Base-by-base conservation (phyloP, 2,113 vertebrate species). In the Triplophysa dalaica region DNA sequence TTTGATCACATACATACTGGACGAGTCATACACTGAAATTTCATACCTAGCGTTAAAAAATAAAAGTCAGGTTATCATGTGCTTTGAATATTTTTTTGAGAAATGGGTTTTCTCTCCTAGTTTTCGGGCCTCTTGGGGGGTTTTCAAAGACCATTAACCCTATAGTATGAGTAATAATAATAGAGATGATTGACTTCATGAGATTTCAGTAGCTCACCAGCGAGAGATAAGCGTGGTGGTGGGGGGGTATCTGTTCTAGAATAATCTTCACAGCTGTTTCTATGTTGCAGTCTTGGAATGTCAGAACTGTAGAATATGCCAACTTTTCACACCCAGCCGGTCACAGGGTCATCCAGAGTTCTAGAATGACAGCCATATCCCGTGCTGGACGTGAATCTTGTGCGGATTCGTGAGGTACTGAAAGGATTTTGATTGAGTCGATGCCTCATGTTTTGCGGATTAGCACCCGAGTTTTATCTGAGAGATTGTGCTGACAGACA, bases 391-490 rank as follows among this genome's bases (percentile, higher is more conserved):
- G 8, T 29, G 33, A 74, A 4, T 14, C 1, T 29, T 48, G 3
- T 6, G 65, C 19, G 21, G 13, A 9, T 8, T 2, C 54, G 19
- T 45, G 21, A 62, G 11, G 6, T 61, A 19, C 76, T 83, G 45
- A 76, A 19, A 24, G 9, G 19, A 45, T 52, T 26, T 19, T 10
- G 45, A 69, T 5, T 0, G 13, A 70, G 65, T 76, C 70, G 48
- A 8, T 13, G 45, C 5, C 58, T 75, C 56, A 65, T 13, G 72
- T 83, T 67, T 54, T 12, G 14, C 58, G 64, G 77, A 83, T 83
- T 83, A 83, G 13, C n/a, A 9, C 38, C 10, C 13, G 56, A 41
- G 24, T 50, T 48, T 83, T 79, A 80, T 83, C 82, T 65, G 21
- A 50, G 41, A 61, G 64, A 79, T 64, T 79, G 64, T 33, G 65